phyloP scores from a whole-genome alignment of 37 sponge, comb jelly and placozoan species.

The Eunapius fragilis region DNA sequence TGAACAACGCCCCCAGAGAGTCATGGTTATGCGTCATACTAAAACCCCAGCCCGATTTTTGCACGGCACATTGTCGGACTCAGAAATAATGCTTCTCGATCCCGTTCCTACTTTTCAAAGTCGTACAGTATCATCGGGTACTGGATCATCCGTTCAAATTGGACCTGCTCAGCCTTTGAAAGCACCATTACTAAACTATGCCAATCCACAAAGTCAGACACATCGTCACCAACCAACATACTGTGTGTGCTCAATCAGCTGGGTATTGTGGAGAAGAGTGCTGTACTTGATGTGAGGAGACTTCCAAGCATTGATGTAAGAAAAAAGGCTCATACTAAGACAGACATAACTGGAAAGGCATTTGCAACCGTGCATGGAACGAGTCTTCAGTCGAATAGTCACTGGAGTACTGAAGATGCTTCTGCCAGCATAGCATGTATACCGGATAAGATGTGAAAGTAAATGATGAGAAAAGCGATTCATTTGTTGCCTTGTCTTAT shows the following conservation, averaged over 20 bases:
- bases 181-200: background rate
- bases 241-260: background rate
- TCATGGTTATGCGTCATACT: background rate
- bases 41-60: background rate
- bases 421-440: too few species aligned
- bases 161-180: background rate
- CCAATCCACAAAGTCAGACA: background rate
- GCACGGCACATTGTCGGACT: background rate
- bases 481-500: too few species aligned
- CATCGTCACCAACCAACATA: background rate
- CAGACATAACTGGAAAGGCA: too few species aligned
- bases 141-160: background rate
- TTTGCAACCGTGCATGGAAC: too few species aligned
- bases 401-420: too few species aligned
- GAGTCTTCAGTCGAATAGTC: too few species aligned
- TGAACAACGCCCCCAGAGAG: background rate
- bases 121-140: background rate
- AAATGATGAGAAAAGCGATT: too few species aligned
- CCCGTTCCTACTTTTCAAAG: background rate
- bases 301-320: too few species aligned
- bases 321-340: too few species aligned
- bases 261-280: background rate
- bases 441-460: too few species aligned
- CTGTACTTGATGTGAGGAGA: too few species aligned
- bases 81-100: background rate